A percentile compares a stretch with the other conserved stretches of the same genome.
These are phyloP conservation scores for Trachymyrmex cornetzi DNA, from an alignment of 1,140 invertebrate species.

Conservation along the genomic window DNA sequence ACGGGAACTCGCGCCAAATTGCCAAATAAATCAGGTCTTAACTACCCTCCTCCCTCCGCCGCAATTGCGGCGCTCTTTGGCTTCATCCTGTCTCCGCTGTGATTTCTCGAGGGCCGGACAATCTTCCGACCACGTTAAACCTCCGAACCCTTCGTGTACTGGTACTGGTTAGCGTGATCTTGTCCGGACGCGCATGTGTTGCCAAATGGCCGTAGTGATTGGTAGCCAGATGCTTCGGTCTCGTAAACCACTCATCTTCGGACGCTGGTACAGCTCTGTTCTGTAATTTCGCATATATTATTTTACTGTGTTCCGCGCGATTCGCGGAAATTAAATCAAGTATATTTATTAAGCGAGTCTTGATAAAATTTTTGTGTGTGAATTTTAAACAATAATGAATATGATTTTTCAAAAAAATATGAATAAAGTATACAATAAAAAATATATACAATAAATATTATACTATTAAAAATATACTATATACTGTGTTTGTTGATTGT, in stretches of 20 bases:
- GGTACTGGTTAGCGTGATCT: constrained; percentile 40
- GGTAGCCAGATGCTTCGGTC: constrained; percentile 42
- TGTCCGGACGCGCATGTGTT: constrained; percentile 49
- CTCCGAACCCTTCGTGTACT: background rate
- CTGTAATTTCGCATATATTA: background rate
- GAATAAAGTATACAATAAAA: background rate
- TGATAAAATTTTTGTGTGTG: too few relatives aligned
- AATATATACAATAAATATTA: too few relatives aligned
- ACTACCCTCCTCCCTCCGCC: background rate
- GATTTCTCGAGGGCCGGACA: constrained; percentile 43
- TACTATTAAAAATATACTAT: background rate
- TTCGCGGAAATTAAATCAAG: background rate
- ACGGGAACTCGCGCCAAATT: constrained; percentile 62
- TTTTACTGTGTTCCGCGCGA: background rate
- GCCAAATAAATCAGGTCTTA: constrained; percentile 66
- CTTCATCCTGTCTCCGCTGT: constrained; percentile 23
- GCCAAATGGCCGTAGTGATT: constrained; percentile 41
- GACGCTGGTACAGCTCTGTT: background rate
- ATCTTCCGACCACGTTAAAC: constrained; percentile 60
- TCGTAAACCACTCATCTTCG: constrained; percentile 33
- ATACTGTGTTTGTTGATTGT: background rate
- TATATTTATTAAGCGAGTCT: background rate
- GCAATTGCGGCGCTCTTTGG: constrained; percentile 38
- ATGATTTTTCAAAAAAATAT: background rate
- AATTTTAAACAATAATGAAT: background rate